Evolutionary conservation across 2,888 invertebrate species (phyloP), one percentile per base, ranked within the genome.

Genomic region (Diachrysia chrysitis): DNA sequence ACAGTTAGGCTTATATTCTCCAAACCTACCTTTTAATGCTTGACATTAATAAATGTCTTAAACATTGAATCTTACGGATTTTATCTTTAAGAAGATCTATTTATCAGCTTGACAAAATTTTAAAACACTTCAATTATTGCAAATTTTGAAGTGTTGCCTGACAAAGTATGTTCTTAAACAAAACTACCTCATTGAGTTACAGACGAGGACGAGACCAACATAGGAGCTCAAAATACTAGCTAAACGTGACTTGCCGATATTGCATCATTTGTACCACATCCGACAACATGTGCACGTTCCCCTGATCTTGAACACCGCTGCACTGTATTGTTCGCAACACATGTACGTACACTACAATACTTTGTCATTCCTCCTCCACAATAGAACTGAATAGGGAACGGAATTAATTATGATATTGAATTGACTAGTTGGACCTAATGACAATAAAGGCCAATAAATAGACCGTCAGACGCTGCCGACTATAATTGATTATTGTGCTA

Each of bases 201-300:
- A 85, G 76, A 74, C 83, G 85, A 82, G 74, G 76, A 74, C 83
- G 85, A 82, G 74, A 67, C 77, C 72, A 73, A 76, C 81, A 76
- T 73, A 81, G 83, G 74, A 82, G 71, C 81, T 78, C 85, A 79
- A 87, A 86, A 91, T 91, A 91, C 87, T 87, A 88, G 81, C 74
- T 83, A 85, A 83, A 91, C 92, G 92, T 91, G 92, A 89, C 89
- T 82, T 66, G 77, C 72, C 76, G 85, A 89, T 88, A 89, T 89
- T 88, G 87, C 87, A 83, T 86, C 86, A 85, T 84, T 86, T 82
- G 84, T 81, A 76, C 76, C 75, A 69, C 75, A 81, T 70, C 71
- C 75, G 48, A 61, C 71, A 64, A 69, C 77, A 69, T 54, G 54
- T 71, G 70, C 74, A 76, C 76, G 79, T 72, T 65, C 61, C 51